Evolutionary conservation across 2,113 vertebrate species (phyloP), one percentile per base, ranked within the genome.

Genomic region (Protobothrops flavoviridis): DNA sequence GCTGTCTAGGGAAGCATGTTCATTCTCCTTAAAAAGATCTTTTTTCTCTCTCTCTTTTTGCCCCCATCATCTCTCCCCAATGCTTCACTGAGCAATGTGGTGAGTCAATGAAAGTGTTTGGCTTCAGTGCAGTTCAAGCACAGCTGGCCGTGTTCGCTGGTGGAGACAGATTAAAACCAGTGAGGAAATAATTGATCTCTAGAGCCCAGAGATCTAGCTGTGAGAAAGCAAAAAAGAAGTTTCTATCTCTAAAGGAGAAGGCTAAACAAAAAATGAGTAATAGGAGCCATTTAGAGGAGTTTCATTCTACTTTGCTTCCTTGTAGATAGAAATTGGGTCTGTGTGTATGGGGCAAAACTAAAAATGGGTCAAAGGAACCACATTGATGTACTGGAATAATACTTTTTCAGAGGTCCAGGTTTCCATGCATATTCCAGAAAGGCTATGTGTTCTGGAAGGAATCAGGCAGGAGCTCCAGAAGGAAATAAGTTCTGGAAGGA

Each of bases 101-200:
- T 94, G 93, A 95, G 94, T 96, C 96, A 96, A 43, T 95, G 91
- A 92, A 93, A 95, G 93, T 93, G 91, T 96, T 94, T 96, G 94
- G 91, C 94, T 95, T 93, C 95, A 57, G 4, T 85, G 95, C 94
- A 93, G 94, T 91, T 96, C 93, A 95, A 97, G 95, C 94, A 94
- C 96, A 96, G 96, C 95, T 97, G 96, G 91, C 93, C 92, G 88
- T 92, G 50, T 92, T 91, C 91, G 55, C 93, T 95, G 88, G 85
- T 96, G 95, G 89, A 94, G 93, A 96, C 92, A 94, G 93, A 94
- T 95, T 94, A 95, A 96, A 90, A 95, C 93, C 93, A 93, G 94
- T 0, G 11, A 95, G 91, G 93, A 97, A 94, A 94, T 93, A 97
- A 97, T 96, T 96, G 96, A 97, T 96, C 96, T 97, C 97, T 55